These are phyloP conservation scores for Myocastor coypus DNA, from an alignment of 2,113 vertebrate species.

Conservation along the genomic window DNA sequence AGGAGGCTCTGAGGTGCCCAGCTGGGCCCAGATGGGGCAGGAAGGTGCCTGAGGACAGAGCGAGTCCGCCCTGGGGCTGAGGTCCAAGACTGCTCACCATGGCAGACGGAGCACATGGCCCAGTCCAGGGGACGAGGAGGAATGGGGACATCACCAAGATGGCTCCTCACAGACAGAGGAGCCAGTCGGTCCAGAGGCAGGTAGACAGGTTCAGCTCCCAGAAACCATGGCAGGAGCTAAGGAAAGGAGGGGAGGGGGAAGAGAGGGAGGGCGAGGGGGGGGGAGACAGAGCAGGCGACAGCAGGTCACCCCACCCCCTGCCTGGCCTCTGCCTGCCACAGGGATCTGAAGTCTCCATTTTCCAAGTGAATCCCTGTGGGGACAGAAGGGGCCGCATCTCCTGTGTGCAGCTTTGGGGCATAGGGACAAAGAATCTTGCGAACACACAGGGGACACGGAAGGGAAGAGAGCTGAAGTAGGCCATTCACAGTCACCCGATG, in stretches of 20 bases:
- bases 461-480: background rate
- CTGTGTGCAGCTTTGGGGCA: accelerated
- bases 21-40: background rate
- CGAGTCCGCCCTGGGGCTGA: accelerated
- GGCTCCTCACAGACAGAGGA: background rate
- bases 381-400: background rate
- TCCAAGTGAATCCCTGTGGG: background rate
- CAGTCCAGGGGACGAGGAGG: background rate
- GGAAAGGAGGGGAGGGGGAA: background rate
- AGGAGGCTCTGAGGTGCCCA: background rate
- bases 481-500: background rate
- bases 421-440: background rate
- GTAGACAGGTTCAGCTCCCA: accelerated
- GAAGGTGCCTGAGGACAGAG: background rate
- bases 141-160: accelerated
- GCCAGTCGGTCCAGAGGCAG: background rate
- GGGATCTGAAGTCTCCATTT: background rate
- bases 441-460: background rate
- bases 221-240: accelerated
- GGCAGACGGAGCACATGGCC: background rate
- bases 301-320: accelerated
- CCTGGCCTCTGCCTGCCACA: background rate
- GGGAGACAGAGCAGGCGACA: background rate
- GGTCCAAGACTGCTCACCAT: background rate
- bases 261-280: background rate